phyloP scores from a whole-genome alignment of 2,888 invertebrate genomes.

The Ochropleura plecta region DNA sequence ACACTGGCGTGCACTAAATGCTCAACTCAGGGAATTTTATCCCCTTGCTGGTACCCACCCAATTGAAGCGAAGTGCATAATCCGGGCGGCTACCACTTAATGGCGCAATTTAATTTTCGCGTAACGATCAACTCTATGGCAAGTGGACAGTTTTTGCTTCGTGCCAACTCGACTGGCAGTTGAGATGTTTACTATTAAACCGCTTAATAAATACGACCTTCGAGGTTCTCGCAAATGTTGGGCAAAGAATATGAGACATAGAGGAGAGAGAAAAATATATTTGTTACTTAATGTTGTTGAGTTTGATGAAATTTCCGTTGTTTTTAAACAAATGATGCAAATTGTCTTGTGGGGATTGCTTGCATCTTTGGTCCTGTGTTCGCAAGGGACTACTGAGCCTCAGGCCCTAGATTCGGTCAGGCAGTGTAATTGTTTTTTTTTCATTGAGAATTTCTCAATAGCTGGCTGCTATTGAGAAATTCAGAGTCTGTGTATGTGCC shows the following conservation, averaged over 20 bases:
- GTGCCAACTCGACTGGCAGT: conserved; percentile 65
- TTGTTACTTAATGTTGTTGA: background rate
- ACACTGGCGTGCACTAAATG: conserved; percentile 51
- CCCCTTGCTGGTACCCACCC: conserved; percentile 64
- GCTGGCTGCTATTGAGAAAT: too few species aligned
- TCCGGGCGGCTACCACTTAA: conserved; percentile 76
- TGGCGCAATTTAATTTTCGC: conserved; percentile 85
- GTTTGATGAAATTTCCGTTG: too few species aligned
- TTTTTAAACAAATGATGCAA: too few species aligned
- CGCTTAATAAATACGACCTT: conserved; percentile 57
- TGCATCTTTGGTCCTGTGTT: too few species aligned
- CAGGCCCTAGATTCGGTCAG: too few species aligned
- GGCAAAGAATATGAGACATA: background rate
- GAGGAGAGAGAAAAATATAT: too few species aligned
- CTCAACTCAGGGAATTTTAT: conserved; percentile 63
- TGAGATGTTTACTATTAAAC: conserved; percentile 51
- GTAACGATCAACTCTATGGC: conserved; percentile 74
- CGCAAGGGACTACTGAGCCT: too few species aligned
- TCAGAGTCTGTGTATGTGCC: too few species aligned
- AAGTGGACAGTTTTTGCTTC: conserved; percentile 70
- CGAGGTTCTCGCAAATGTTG: background rate
- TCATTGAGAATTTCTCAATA: too few species aligned
- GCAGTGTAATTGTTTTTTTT: too few species aligned
- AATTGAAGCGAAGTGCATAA: conserved; percentile 75
- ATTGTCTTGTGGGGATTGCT: too few species aligned